phyloP scores from a whole-genome alignment of 2,888 invertebrate species.

The Euzophera pinguis region DNA sequence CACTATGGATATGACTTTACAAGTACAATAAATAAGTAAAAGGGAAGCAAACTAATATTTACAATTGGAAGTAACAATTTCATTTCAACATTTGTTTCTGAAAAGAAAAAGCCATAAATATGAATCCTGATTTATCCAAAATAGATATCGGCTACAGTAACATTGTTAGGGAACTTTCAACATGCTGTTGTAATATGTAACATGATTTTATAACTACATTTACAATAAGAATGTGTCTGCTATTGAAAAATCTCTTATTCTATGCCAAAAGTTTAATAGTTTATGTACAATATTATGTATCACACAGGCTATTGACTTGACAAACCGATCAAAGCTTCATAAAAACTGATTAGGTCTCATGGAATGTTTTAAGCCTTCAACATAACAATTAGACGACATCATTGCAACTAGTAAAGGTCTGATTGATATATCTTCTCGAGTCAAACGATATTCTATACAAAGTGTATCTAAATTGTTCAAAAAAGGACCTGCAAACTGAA shows the following conservation, averaged over 20 bases:
- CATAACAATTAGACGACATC: constrained; percentile 56
- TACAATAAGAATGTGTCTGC: constrained; percentile 24
- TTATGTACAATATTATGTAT: constrained; percentile 41
- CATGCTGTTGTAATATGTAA: constrained; percentile 13
- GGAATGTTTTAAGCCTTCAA: constrained; percentile 73
- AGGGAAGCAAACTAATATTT: constrained; percentile 73
- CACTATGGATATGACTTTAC: constrained; percentile 60
- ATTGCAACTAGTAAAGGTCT: constrained; percentile 29
- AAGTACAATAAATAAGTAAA: constrained; percentile 64
- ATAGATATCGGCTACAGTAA: constrained; percentile 23
- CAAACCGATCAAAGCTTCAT: constrained; percentile 59
- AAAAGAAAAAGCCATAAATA: constrained; percentile 21
- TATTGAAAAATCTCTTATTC: constrained; percentile 33
- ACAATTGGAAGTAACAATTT: constrained; percentile 45
- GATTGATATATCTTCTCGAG: not conserved
- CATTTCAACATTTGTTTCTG: constrained; percentile 14
- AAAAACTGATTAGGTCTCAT: constrained; percentile 62
- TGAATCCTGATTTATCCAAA: constrained; percentile 29
- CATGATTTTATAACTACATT: constrained; percentile 2
- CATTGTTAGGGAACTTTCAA: constrained; percentile 4
- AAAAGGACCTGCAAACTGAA: constrained; percentile 48
- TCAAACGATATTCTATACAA: constrained; percentile 30
- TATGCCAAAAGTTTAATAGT: constrained; percentile 31
- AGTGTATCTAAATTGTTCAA: constrained; percentile 58
- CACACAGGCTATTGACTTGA: constrained; percentile 34